phyloP scores from a whole-genome alignment of 2,888 invertebrate species.

The Macrosoma leucophasiata region DNA sequence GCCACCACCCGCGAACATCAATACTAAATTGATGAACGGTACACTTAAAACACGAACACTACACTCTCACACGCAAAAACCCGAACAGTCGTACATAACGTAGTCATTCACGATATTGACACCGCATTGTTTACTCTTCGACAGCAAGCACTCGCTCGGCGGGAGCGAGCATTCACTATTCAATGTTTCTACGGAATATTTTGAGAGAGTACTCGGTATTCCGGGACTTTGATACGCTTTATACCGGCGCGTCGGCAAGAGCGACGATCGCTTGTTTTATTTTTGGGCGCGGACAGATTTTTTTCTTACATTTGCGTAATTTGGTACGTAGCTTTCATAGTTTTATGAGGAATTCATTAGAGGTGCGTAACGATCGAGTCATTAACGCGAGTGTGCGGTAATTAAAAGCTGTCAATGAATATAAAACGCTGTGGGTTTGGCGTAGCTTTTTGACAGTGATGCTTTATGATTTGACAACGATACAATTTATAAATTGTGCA shows the following conservation, averaged over 20 bases:
- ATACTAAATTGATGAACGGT: slow-evolving; percentile 23
- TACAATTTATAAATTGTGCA: too few species aligned
- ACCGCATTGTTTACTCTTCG: too few species aligned
- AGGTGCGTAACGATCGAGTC: slow-evolving; percentile 13
- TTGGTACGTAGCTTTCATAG: slow-evolving; percentile 30
- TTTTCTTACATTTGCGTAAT: slow-evolving; percentile 41
- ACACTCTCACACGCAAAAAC: slow-evolving; percentile 7
- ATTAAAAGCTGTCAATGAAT: slow-evolving; percentile 9
- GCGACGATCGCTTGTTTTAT: slow-evolving; percentile 40
- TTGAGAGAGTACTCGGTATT: slow-evolving; percentile 37
- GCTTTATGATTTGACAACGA: too few species aligned
- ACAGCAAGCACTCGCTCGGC: too few species aligned
- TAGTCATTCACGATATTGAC: too few species aligned
- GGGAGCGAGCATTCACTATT: slow-evolving; percentile 4
- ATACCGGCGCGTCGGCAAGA: slow-evolving; percentile 34
- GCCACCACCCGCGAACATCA: slow-evolving; percentile 65
- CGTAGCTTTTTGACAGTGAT: too few species aligned
- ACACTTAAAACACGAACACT: slow-evolving; percentile 20
- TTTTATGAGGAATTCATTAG: slow-evolving; percentile 36
- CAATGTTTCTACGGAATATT: slow-evolving; percentile 33
- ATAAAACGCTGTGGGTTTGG: too few species aligned
- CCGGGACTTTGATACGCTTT: slow-evolving; percentile 34
- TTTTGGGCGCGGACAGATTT: slow-evolving; percentile 39
- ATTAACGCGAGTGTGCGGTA: slow-evolving; percentile 17
- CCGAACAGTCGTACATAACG: too few species aligned